Base-by-base conservation (phyloP, 2,888 invertebrate genomes). In the Cataglyphis albicans region DNA sequence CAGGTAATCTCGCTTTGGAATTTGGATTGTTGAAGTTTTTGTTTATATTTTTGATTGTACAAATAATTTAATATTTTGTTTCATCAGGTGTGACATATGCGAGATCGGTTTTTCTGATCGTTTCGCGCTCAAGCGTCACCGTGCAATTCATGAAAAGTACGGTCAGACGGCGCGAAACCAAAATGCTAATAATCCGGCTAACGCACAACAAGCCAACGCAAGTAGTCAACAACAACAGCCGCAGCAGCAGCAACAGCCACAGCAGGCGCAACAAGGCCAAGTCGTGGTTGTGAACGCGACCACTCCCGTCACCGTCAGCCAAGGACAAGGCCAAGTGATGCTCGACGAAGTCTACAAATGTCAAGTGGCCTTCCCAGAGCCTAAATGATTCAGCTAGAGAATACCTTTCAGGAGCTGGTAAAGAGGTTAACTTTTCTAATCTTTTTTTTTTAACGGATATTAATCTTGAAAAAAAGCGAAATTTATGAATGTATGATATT, bases 101-200 rank as follows among this genome's bases (percentile, higher is more conserved):
- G 98, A 97, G 86, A 98, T 98, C 63, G 98, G 98, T 75, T 98
- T 98, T 94, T 97, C 98, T 38, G 98, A 98, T 95, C 96, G 98
- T 87, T 98, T 98, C 93, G 98, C 98, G 32, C 95, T 98, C 84
- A 98, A 98, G 93, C 96, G 98, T 85, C 98, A 98, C 93, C 96
- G 98, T 88, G 97, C 97, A 89, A 98, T 98, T 90, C 98, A 98
- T 94, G 98, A 98, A 91, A 98, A 98, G 95, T 98, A 98, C 93
- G 98, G 97, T 94, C 95, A 94, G 85, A 93, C 94, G 61, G 96
- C 95, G 90, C 95, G 94, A 90, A 96, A 95, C 93, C 96, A 93
- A 85, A 94, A 93, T 70, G 88, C 94, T 10, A 94, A 94, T 82
- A 94, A 95, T 95, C 76, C 96, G 94, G 80, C 93, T 95, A 89